These are phyloP conservation scores for Hexactinellida sp. DNA, from an alignment of 37 sponge, comb jelly and placozoan species.

Conservation along the genomic window DNA sequence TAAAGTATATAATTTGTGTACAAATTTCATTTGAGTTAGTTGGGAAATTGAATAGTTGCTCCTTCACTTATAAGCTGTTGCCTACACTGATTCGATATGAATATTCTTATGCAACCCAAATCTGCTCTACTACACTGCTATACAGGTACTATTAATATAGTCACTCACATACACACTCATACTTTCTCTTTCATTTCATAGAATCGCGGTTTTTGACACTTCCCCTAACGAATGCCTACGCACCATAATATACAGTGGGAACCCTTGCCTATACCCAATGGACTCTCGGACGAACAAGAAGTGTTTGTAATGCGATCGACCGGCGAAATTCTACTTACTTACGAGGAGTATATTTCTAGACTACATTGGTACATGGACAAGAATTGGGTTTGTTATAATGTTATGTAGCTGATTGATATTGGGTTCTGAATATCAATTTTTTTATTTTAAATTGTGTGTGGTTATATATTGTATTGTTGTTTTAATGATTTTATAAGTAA, in stretches of 20 bases:
- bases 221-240: background rate
- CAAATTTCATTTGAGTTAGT: too few species aligned
- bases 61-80: too few species aligned
- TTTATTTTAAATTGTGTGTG: too few species aligned
- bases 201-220: conserved; percentile 11
- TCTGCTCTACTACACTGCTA: background rate
- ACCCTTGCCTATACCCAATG: background rate
- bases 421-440: too few species aligned
- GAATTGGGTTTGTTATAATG: background rate
- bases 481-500: too few species aligned
- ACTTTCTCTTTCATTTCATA: background rate
- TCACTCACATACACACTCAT: background rate
- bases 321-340: background rate
- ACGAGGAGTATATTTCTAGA: conserved; percentile 12
- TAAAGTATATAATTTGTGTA: too few species aligned
- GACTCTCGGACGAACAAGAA: background rate
- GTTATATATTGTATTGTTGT: too few species aligned
- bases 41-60: too few species aligned
- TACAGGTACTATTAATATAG: background rate
- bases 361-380: background rate
- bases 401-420: background rate
- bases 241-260: conserved; percentile 14
- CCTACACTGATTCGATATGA: background rate
- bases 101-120: background rate
- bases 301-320: background rate